Evolutionary conservation across 2,797 vertebrate genomes (phyloP).

Genomic region (Pseudopleuronectes americanus): DNA sequence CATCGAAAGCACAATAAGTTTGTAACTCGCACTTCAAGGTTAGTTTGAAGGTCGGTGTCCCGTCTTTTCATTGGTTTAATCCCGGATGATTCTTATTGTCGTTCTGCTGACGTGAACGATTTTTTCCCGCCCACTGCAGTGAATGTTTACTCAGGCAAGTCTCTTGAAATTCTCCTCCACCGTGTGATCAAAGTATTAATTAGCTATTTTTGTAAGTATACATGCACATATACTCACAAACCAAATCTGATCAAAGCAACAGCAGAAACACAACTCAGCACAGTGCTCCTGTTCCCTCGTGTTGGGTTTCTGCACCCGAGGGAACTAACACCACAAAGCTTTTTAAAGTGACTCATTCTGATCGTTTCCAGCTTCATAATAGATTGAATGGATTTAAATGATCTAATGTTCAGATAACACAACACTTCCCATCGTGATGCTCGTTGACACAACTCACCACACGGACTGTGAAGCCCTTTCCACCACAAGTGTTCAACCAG

Average conservation of each 20-base stretch:
- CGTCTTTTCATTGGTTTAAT: conserved; percentile 17
- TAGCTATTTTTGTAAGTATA: conserved; percentile 16
- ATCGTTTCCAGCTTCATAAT: too few relatives aligned
- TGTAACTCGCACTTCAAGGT: conserved; percentile 7
- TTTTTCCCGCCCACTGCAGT: conserved; percentile 20
- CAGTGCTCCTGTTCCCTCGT: background rate
- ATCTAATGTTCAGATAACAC: too few relatives aligned
- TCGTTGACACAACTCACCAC: too few relatives aligned
- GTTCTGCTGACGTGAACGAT: conserved; percentile 21
- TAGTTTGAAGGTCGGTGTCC: background rate
- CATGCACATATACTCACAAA: conserved; percentile 5
- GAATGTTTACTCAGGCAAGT: conserved; percentile 5
- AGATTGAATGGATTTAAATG: too few relatives aligned
- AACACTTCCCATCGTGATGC: too few relatives aligned
- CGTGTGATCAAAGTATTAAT: conserved; percentile 44
- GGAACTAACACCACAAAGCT: background rate
- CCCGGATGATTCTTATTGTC: conserved; percentile 20
- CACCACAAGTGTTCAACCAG: too few relatives aligned
- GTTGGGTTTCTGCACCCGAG: conserved; percentile 12
- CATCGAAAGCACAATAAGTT: conserved; percentile 5
- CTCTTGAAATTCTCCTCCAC: background rate
- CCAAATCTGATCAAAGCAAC: conserved; percentile 20
- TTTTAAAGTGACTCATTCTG: too few relatives aligned
- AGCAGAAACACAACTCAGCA: background rate
- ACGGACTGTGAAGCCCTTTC: too few relatives aligned